phyloP scores from a whole-genome alignment of 2,113 vertebrate genomes.

The Okapia johnstoni region DNA sequence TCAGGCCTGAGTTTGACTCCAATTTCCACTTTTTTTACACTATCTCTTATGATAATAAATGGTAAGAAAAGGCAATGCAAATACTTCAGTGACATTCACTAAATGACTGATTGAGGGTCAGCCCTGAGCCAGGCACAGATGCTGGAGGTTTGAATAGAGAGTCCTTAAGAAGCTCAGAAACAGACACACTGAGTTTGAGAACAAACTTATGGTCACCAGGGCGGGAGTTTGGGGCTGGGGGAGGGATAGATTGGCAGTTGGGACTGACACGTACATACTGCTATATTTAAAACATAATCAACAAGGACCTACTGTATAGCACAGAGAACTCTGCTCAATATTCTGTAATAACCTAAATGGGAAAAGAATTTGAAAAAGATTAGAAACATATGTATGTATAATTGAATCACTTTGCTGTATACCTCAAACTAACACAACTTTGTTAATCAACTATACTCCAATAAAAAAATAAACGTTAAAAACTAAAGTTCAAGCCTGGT shows the following conservation, averaged over 20 bases:
- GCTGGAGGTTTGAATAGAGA: neutral
- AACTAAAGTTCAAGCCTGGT: neutral
- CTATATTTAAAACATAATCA: neutral
- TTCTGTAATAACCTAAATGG: neutral
- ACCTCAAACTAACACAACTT: neutral
- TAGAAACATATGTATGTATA: neutral
- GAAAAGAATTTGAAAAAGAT: neutral
- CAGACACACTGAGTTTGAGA: neutral
- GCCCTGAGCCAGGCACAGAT: neutral
- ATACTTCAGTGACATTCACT: neutral
- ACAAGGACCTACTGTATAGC: neutral
- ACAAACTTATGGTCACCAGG: neutral
- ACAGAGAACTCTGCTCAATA: neutral
- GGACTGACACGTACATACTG: neutral
- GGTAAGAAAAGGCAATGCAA: neutral
- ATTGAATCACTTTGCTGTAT: neutral
- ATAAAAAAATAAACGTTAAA: neutral
- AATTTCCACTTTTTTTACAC: rapidly evolving
- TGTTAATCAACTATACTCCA: neutral
- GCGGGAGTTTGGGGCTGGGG: neutral
- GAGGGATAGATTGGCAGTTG: neutral
- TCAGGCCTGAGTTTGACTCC: neutral
- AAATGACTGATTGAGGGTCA: rapidly evolving
- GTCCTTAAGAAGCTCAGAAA: neutral
- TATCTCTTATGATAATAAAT: neutral